Conservation (phyloP, 2,888 invertebrate genomes). For the Cyrtodaria siliqua region DNA sequence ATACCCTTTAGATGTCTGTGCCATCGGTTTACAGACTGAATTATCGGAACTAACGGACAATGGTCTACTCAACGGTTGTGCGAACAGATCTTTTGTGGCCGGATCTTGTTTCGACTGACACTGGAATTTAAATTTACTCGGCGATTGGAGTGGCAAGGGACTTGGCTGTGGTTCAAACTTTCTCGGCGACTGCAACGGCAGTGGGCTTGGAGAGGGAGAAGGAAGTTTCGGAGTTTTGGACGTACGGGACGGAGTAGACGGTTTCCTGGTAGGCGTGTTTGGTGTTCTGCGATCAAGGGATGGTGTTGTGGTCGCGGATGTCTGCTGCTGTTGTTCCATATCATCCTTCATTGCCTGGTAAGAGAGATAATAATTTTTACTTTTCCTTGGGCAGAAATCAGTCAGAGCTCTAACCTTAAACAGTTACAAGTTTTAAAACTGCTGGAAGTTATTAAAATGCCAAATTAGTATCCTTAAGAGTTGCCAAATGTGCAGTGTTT, state of each 20-base stretch:
- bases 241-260: conserved; percentile 21
- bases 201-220: conserved; percentile 33
- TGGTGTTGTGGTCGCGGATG: background rate
- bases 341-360: conserved; percentile 63
- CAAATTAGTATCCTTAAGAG: no score
- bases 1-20: no score
- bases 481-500: no score
- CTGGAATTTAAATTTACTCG: conserved; percentile 15
- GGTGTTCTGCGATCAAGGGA: conserved; percentile 29
- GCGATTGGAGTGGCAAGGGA: conserved; percentile 36
- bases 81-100: background rate
- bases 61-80: conserved; percentile 13
- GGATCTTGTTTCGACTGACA: conserved; percentile 11
- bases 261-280: conserved; percentile 24
- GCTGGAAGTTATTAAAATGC: no score
- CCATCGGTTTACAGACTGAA: no score
- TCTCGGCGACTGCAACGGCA: background rate
- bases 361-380: no score
- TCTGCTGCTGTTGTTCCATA: conserved; percentile 29
- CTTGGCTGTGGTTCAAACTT: conserved; percentile 4
- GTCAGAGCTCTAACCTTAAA: no score
- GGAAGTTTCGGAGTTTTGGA: conserved; percentile 29
- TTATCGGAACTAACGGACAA: background rate
- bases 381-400: no score
- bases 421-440: no score